Percentiles rank a stretch among this genome's conserved stretches.
Evolutionary conservation across 2,888 invertebrate species (phyloP).

Genomic region (Psococerastis gibbosa): DNA sequence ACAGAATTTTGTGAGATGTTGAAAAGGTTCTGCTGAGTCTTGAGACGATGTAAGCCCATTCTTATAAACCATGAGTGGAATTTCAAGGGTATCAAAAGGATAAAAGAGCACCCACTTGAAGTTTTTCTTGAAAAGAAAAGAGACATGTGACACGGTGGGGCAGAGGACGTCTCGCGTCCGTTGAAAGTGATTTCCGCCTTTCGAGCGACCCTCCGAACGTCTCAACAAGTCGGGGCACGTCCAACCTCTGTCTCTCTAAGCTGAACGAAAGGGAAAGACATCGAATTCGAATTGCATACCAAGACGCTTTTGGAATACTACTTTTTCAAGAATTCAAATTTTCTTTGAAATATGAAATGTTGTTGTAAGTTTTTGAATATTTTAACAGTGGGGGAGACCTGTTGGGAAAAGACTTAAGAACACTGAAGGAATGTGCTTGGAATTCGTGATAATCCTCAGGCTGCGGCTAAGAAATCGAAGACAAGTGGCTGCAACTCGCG

Average conservation of each 20-base stretch:
- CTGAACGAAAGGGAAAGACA: constrained; percentile 10
- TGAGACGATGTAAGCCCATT: too few relatives aligned
- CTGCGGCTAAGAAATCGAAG: constrained; percentile 9
- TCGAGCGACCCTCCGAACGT: not conserved
- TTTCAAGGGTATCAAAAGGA: not conserved
- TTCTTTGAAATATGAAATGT: constrained; percentile 10
- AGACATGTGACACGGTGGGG: not conserved
- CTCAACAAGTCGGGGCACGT: not conserved
- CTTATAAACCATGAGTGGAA: not conserved
- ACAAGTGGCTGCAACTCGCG: constrained; percentile 7
- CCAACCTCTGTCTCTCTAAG: constrained; percentile 8
- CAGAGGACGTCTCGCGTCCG: too few relatives aligned
- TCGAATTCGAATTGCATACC: constrained; percentile 11
- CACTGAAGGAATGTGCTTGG: constrained; percentile 9
- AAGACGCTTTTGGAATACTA: constrained; percentile 8
- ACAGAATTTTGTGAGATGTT: too few relatives aligned
- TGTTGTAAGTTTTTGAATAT: constrained; percentile 11
- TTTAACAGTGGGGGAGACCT: constrained; percentile 7
- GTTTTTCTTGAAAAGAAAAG: not conserved
- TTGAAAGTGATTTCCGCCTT: not conserved
- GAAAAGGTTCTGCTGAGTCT: too few relatives aligned
- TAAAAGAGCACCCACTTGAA: not conserved
- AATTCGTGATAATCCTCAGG: constrained; percentile 6
- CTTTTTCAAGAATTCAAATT: constrained; percentile 9
- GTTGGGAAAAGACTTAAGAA: constrained; percentile 11